Evolutionary conservation across 2,797 vertebrate species (phyloP), one percentile per base, ranked within the genome.

Genomic region (Corythornis leucogaster): DNA sequence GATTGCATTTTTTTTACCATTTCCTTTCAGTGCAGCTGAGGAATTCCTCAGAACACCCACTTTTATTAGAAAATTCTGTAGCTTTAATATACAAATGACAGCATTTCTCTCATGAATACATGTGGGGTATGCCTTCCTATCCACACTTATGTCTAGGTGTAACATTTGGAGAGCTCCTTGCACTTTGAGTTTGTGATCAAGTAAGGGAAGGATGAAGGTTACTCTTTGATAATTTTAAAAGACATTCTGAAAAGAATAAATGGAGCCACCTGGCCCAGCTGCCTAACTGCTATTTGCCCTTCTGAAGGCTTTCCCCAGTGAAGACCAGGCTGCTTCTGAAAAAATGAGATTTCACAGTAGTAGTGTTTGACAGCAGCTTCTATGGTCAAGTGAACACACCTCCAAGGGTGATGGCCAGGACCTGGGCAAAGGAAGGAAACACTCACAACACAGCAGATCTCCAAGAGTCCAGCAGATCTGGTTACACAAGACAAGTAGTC

Each of bases 301-400:
- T 57, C 85, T 40, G 43, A 28, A 58, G 9, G 42, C 21, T 64
- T 55, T 51, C 40, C 43, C 26, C 35, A 19, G 16, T 3, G 26
- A 79, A 50, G 40, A 59, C 46, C 14, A 26, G 68, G 24, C 48
- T 54, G 35, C 9, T n/a, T 19, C 42, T 62, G 45, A 33, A 70
- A 78, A 86, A 7, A 22, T n/a, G n/a, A 64, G 43, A 66, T 67
- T 38, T 46, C 28, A 54, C 48, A 78, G 55, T 16, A 33, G 58
- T 30, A 78, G 8, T 5, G 11, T 63, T 43, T 51, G 53, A 30
- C 28, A 58, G 57, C 59, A 77, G 38, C 26, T 63, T 61, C 31
- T 31, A 59, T 11, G 2, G 0, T 4, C 11, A 53, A 24, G 35
- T 19, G 38, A 69, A 45, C 0, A 1, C 1, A 0, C 8, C 63